These are phyloP conservation scores for Adineta ricciae DNA, from an alignment of 2,888 invertebrate species.

Conservation along the genomic window DNA sequence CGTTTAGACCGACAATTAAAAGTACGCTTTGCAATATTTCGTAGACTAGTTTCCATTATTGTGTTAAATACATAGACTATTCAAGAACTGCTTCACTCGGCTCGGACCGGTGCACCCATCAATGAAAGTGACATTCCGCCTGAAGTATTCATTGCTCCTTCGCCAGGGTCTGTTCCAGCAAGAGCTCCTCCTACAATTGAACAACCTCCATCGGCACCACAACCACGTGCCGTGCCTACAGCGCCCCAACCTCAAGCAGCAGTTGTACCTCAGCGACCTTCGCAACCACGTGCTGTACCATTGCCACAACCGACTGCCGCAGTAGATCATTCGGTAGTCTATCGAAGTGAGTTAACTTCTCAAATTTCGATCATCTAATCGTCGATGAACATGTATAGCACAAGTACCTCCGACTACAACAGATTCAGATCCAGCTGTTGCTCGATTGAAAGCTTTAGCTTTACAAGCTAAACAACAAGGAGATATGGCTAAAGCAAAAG, in stretches of 20 bases:
- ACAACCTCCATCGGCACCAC: background rate
- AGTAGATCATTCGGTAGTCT: background rate
- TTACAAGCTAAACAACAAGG: conserved; percentile 3
- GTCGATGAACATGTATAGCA: background rate
- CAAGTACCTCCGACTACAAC: background rate
- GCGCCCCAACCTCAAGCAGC: background rate
- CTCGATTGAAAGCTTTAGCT: background rate
- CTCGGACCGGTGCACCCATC: background rate
- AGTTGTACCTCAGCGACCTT: background rate
- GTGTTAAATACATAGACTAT: conserved; percentile 25
- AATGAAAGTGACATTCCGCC: background rate
- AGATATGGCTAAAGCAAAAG: background rate
- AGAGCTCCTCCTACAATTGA: background rate
- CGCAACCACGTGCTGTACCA: background rate
- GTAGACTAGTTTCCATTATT: background rate
- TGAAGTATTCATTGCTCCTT: background rate
- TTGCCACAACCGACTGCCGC: background rate
- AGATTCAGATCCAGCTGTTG: background rate
- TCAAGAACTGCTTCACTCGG: conserved; percentile 2
- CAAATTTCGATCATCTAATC: no score
- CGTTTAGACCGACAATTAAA: background rate
- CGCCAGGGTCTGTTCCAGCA: background rate
- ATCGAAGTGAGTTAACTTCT: background rate
- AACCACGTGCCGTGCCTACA: background rate
- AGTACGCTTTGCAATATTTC: background rate